Conservation (phyloP, 2,113 vertebrate genomes). For the Laticauda colubrina region DNA sequence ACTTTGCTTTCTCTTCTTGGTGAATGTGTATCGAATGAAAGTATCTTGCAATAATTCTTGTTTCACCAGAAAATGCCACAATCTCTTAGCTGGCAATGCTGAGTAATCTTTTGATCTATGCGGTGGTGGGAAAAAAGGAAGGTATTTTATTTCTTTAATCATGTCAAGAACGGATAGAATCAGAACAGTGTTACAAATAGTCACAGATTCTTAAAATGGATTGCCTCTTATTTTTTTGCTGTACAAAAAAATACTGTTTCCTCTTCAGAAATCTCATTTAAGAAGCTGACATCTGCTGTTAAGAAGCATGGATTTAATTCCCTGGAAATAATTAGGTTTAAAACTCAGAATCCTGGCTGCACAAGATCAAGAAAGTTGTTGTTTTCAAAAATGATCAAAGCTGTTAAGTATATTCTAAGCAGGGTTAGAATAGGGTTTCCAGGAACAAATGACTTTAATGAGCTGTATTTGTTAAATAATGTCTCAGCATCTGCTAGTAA, state of each 20-base stretch:
- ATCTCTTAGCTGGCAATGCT: slow-evolving; percentile 88
- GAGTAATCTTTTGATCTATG: slow-evolving; percentile 87
- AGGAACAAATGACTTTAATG: background rate
- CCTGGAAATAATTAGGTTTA: background rate
- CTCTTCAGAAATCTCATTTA: background rate
- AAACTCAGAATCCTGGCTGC: background rate
- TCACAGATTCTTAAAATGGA: background rate
- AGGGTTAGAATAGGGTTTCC: background rate
- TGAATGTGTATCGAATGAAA: slow-evolving; percentile 96
- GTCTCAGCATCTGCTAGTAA: background rate
- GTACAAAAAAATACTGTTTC: background rate
- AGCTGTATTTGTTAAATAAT: background rate
- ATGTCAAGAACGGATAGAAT: background rate
- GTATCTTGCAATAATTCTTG: slow-evolving; percentile 95
- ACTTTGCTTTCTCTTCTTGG: slow-evolving; percentile 96
- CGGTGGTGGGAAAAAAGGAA: background rate
- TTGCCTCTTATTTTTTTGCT: background rate
- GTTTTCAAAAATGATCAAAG: background rate
- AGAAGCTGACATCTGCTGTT: background rate
- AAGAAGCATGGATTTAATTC: background rate
- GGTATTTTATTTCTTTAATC: background rate
- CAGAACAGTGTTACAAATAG: background rate
- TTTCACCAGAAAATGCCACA: slow-evolving; percentile 97
- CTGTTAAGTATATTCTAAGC: background rate
- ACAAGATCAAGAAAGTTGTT: background rate